Conservation (phyloP, 2,797 vertebrate genomes). For the Molossus molossus region DNA sequence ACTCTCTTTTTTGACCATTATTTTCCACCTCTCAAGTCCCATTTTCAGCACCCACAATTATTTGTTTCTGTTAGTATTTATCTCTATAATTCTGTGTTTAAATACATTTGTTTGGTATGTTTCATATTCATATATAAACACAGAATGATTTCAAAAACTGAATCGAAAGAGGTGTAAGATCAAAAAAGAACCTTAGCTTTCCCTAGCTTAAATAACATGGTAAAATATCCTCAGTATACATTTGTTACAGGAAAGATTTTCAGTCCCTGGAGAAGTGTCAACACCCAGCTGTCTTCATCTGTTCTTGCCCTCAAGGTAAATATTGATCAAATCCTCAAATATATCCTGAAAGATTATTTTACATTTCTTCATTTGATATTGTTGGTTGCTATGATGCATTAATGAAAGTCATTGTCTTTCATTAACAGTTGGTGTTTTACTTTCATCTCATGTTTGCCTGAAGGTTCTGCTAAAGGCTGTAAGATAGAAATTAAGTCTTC, state of each 20-base stretch:
- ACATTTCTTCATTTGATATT: background rate
- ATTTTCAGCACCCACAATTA: background rate
- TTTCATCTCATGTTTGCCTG: background rate
- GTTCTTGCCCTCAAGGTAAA: background rate
- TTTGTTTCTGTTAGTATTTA: background rate
- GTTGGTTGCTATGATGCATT: background rate
- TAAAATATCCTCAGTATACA: background rate
- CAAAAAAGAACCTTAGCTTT: background rate
- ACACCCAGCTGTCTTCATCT: background rate
- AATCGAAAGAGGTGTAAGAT: background rate
- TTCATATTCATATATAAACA: background rate
- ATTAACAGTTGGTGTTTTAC: background rate
- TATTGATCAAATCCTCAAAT: conserved; percentile 10
- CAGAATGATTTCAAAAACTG: background rate
- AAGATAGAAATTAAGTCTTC: background rate
- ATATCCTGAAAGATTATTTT: conserved; percentile 6
- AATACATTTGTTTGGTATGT: background rate
- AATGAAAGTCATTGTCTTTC: background rate
- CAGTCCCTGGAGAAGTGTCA: background rate
- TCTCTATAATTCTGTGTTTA: background rate
- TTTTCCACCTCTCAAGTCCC: background rate
- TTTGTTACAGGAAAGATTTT: background rate
- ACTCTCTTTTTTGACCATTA: background rate
- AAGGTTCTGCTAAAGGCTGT: background rate
- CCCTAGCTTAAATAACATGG: background rate